Percentiles rank a stretch among this genome's conserved stretches.
Evolutionary conservation across 2,797 vertebrate species (phyloP).

Genomic region (Enteromius thamalakanensis): DNA sequence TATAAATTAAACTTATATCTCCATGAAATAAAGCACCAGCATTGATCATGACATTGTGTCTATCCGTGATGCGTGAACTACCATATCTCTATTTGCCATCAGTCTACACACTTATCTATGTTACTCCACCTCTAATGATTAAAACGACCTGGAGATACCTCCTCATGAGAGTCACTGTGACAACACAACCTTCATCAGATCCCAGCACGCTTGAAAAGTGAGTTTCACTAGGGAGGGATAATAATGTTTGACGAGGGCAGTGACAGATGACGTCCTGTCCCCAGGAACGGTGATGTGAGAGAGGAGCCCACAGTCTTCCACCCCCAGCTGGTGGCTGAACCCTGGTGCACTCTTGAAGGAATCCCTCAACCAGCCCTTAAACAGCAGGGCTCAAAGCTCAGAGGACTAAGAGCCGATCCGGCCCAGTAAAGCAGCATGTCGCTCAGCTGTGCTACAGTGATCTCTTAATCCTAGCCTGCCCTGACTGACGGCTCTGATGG

Average conservation of each 20-base stretch:
- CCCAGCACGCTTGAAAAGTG: constrained; percentile 70
- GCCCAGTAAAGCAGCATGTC: constrained; percentile 74
- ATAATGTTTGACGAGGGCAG: constrained; percentile 71
- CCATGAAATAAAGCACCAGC: background rate
- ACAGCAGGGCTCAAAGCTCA: constrained; percentile 80
- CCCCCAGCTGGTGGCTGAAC: constrained; percentile 77
- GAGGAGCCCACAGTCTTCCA: constrained; percentile 62
- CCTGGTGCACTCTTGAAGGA: constrained; percentile 74
- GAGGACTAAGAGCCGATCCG: constrained; percentile 72
- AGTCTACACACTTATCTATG: background rate
- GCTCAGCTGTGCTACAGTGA: constrained; percentile 68
- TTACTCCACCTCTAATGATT: constrained; percentile 62
- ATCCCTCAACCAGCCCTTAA: constrained; percentile 77
- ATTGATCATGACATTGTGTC: background rate
- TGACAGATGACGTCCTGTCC: constrained; percentile 73
- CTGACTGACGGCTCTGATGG: constrained; percentile 16
- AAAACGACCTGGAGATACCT: constrained; percentile 68
- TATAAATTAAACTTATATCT: background rate
- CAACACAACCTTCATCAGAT: constrained; percentile 69
- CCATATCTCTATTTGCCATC: background rate
- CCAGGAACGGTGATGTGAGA: constrained; percentile 53
- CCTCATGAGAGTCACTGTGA: constrained; percentile 59
- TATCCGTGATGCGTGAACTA: background rate
- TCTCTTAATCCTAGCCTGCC: constrained; percentile 60
- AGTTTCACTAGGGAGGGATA: constrained; percentile 55